phyloP scores from a whole-genome alignment of 1,140 invertebrate genomes.

The Calliopsis andreniformis region DNA sequence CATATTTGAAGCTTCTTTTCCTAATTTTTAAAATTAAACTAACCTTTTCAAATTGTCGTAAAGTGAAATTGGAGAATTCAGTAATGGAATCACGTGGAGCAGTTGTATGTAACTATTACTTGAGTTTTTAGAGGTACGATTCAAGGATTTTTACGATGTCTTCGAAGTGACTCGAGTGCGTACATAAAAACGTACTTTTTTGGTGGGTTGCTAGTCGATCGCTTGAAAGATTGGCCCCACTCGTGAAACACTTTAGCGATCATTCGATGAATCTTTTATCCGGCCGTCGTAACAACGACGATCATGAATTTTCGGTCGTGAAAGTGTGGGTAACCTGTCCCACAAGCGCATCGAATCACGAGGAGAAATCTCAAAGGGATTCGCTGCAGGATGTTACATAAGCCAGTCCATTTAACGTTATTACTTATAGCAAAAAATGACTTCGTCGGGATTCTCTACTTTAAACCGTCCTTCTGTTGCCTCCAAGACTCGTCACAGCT shows the following conservation, averaged over 20 bases:
- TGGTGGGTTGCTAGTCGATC: constrained; percentile 30
- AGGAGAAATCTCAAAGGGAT: constrained; percentile 50
- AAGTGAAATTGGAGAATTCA: neutral
- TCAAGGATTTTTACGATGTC: constrained; percentile 47
- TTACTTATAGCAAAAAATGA: constrained; percentile 49
- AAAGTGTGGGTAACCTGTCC: constrained; percentile 28
- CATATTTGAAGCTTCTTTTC: too few relatives aligned
- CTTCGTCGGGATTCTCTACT: neutral
- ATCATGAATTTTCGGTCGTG: constrained; percentile 44
- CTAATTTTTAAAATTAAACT: too few relatives aligned
- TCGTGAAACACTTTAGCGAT: constrained; percentile 54
- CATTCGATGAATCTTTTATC: constrained; percentile 69
- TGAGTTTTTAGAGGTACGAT: constrained; percentile 37
- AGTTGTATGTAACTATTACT: constrained; percentile 26
- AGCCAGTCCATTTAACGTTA: constrained; percentile 63
- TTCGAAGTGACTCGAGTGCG: constrained; percentile 34
- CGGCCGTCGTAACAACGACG: constrained; percentile 58
- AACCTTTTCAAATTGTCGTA: neutral
- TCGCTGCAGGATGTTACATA: constrained; percentile 59
- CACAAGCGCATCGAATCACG: constrained; percentile 42
- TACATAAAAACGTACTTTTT: constrained; percentile 24
- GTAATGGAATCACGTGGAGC: constrained; percentile 34
- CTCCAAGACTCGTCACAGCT: neutral
- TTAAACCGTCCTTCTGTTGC: constrained; percentile 24
- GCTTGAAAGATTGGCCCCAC: constrained; percentile 43